Evolutionary conservation across 2,888 invertebrate species (phyloP), one percentile per base, ranked within the genome.

Genomic region (Papilio demoleus): DNA sequence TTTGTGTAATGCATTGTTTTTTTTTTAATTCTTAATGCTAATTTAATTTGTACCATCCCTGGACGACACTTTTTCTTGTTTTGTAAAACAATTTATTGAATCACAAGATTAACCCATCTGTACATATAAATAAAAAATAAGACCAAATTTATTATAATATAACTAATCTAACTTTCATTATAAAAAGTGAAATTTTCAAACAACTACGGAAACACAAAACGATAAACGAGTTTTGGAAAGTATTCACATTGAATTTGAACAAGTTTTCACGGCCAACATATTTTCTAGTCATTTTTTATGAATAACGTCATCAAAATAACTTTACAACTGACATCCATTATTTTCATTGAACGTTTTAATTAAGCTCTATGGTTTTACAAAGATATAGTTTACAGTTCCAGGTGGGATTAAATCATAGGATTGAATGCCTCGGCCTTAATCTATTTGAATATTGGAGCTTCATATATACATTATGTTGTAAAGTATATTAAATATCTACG

Each of bases 181-280:
- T n/a, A 4, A 50, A 50, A 50, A 50, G 24, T 50, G 24, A 50
- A 50, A 24, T 53, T 27, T 53, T n/a, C n/a, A 2, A 19, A 47
- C 1, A 47, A 22, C 12, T 24, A 53, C 22, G 53, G 24, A 27
- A 53, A 53, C 27, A 53, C n/a, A 6, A 14, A 27, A 24, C 53
- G 6, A 53, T 53, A 53, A 53, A 53, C 53, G 4, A 27, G 53
- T 53, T 53, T 53, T 53, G 27, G 53, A 53, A 53, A 53, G 53
- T 50, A 50, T 50, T 27, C 27, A 24, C 24, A 24, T 50, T 50
- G 50, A 27, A 53, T 24, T 24, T 6, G 53, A 53, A 53, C 53
- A 53, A 14, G 53, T 53, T 50, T 50, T 53, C 53, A 53, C 53
- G 53, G 53, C 27, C 53, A 27, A 53, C 53, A 27, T 53, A 24